phyloP scores from a whole-genome alignment of 1,140 invertebrate genomes.

The Orchesella cincta region DNA sequence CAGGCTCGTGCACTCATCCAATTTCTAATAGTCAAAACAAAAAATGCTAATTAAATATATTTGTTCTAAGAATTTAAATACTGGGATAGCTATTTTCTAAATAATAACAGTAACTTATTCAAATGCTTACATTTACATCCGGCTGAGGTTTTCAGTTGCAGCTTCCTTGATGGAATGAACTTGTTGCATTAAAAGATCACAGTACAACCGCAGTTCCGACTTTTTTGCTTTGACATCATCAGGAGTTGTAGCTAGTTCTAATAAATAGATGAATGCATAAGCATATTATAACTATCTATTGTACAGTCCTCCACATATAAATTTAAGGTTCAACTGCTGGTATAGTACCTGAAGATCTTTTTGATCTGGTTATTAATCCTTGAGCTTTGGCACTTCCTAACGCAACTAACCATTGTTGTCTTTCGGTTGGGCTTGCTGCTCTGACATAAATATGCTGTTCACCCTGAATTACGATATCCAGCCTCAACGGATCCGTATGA shows the following conservation, averaged over 20 bases:
- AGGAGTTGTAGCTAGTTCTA: constrained; percentile 52
- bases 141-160: constrained; percentile 63
- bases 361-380: constrained; percentile 62
- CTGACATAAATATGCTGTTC: constrained; percentile 79
- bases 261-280: not conserved
- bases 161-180: constrained; percentile 75
- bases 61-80: not conserved
- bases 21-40: constrained; percentile 70
- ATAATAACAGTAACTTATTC: too few relatives aligned
- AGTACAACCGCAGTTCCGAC: constrained; percentile 75
- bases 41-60: not conserved
- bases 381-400: constrained; percentile 75
- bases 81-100: not conserved
- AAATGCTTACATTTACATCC: constrained; percentile 64
- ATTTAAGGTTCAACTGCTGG: too few relatives aligned
- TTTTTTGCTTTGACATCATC: constrained; percentile 71
- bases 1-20: constrained; percentile 73
- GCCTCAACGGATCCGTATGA: constrained; percentile 67
- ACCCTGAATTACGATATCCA: constrained; percentile 78
- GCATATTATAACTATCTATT: too few relatives aligned
- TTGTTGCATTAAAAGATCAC: constrained; percentile 81
- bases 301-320: too few relatives aligned
- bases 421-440: constrained; percentile 71
- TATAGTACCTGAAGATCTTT: constrained; percentile 58
- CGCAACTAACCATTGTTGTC: constrained; percentile 78